Conservation (phyloP, 1,140 invertebrate species). For the Aphis craccivora region DNA sequence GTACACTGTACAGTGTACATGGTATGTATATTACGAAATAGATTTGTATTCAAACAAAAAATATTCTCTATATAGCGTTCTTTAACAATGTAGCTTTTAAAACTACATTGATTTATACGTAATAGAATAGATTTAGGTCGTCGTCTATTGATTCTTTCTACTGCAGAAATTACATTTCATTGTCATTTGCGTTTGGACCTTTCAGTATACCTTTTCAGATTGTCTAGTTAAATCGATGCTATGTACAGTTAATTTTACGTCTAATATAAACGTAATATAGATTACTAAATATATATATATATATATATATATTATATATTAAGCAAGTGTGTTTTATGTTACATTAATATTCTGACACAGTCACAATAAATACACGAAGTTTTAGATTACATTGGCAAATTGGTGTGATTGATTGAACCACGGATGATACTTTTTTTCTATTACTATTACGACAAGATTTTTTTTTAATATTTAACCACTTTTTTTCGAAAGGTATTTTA, state of each 20-base stretch:
- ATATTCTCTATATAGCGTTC: not conserved
- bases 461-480: not conserved
- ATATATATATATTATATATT: too few relatives aligned
- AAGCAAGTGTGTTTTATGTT: not conserved
- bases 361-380: not conserved
- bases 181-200: not conserved
- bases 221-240: not conserved
- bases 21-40: not conserved
- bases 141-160: not conserved
- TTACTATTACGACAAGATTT: not conserved
- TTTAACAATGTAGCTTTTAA: not conserved
- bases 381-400: not conserved
- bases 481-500: not conserved
- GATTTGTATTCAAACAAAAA: not conserved
- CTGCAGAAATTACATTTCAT: not conserved
- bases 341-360: not conserved
- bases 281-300: not conserved
- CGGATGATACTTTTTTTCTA: not conserved
- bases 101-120: slow-evolving; percentile 18
- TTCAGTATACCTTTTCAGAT: not conserved
- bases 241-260: not conserved
- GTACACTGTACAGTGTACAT: too few relatives aligned
- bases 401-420: not conserved
- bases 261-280: not conserved
- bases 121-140: not conserved